Conservation (phyloP, 1,140 invertebrate species). For the Pseudomyrmex dendroicus region DNA sequence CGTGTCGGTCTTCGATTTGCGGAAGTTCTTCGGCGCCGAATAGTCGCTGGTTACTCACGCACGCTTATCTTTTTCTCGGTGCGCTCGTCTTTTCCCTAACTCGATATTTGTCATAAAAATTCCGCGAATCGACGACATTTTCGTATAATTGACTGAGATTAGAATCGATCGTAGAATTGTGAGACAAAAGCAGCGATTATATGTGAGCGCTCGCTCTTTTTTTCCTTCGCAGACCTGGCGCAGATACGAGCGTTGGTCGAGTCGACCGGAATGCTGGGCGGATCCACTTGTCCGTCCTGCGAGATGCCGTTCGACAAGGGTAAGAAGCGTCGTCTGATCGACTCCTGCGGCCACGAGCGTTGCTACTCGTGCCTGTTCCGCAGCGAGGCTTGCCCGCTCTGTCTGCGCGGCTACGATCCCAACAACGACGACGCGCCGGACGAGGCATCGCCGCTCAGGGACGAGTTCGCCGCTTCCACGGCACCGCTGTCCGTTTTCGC, state of each 20-base stretch:
- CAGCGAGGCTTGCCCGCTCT: conserved; percentile 95
- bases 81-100: too few relatives aligned
- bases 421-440: conserved; percentile 73
- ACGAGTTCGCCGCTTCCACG: conserved; percentile 64
- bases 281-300: conserved; percentile 91
- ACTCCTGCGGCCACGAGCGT: conserved; percentile 96
- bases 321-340: conserved; percentile 96
- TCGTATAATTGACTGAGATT: too few relatives aligned
- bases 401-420: conserved; percentile 80
- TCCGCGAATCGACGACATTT: too few relatives aligned
- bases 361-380: conserved; percentile 97
- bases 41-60: too few relatives aligned
- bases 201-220: background rate
- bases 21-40: too few relatives aligned
- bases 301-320: conserved; percentile 97
- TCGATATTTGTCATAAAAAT: too few relatives aligned
- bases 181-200: too few relatives aligned
- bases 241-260: conserved; percentile 89
- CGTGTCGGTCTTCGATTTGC: too few relatives aligned
- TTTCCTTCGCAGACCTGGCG: conserved; percentile 88
- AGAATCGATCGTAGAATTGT: background rate
- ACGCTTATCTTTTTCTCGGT: too few relatives aligned
- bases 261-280: conserved; percentile 87
- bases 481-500: conserved; percentile 73
- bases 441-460: conserved; percentile 60